A percentile compares a stretch with the other conserved stretches of the same genome.
phyloP scores from a whole-genome alignment of 2,113 vertebrate genomes.

The Eleginops maclovinus region DNA sequence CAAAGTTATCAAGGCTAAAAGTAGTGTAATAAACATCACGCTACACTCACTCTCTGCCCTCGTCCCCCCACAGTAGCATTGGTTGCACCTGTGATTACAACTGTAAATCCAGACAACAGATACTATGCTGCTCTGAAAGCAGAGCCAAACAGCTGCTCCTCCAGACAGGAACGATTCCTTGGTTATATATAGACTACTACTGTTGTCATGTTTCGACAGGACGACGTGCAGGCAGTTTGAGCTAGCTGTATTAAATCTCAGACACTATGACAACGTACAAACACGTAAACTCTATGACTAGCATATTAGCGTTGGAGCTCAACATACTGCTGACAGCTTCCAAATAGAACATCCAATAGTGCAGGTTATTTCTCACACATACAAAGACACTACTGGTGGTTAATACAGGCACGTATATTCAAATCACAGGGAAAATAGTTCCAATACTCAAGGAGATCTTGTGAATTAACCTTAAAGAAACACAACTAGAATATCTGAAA shows the following conservation, averaged over 20 bases:
- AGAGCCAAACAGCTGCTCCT: slow-evolving; percentile 24
- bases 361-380: slow-evolving; percentile 19
- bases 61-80: not conserved
- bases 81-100: slow-evolving; percentile 3
- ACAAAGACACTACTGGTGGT: slow-evolving; percentile 7
- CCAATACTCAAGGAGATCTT: not conserved
- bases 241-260: slow-evolving; percentile 47
- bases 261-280: slow-evolving; percentile 11
- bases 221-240: slow-evolving; percentile 14
- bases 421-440: not conserved
- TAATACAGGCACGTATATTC: not conserved
- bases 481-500: not conserved
- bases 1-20: slow-evolving; percentile 4
- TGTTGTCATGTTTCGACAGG: slow-evolving; percentile 25
- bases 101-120: slow-evolving; percentile 43
- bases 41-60: not conserved
- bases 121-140: slow-evolving; percentile 13
- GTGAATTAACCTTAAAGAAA: too few species aligned
- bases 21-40: slow-evolving; percentile 15
- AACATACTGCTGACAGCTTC: slow-evolving; percentile 18
- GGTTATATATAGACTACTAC: slow-evolving; percentile 22
- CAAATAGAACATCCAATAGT: not conserved
- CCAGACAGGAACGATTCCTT: slow-evolving; percentile 10
- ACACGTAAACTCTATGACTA: not conserved
- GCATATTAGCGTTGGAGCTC: not conserved